Evolutionary conservation across 2,888 invertebrate genomes (phyloP).

Genomic region (Limnephilus marmoratus): DNA sequence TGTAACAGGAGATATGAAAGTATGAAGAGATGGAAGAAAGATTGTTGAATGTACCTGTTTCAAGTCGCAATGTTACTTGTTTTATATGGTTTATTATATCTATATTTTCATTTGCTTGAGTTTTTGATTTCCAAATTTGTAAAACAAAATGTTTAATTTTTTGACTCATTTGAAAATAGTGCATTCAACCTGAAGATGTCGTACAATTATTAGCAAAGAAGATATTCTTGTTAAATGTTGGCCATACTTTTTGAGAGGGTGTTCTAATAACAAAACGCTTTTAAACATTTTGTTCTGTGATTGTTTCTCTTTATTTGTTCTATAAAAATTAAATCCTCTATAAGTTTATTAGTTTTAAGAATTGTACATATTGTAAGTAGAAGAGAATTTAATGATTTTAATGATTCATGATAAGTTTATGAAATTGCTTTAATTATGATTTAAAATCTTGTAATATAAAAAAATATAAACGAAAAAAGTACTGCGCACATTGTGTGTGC

Average conservation of each 20-base stretch:
- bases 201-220: neutral
- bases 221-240: neutral
- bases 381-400: constrained; percentile 55
- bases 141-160: constrained; percentile 61
- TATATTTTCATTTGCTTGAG: constrained; percentile 54
- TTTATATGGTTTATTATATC: constrained; percentile 63
- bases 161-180: constrained; percentile 39
- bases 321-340: constrained; percentile 62
- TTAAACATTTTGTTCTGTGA: constrained; percentile 66
- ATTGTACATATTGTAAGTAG: constrained; percentile 66
- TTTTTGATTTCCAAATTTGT: constrained; percentile 59
- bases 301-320: constrained; percentile 65
- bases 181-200: constrained; percentile 8
- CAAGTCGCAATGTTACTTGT: constrained; percentile 65
- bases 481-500: constrained; percentile 40
- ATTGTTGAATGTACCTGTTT: constrained; percentile 64
- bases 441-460: constrained; percentile 58
- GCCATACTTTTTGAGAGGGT: constrained; percentile 6
- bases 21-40: constrained; percentile 6
- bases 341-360: constrained; percentile 64
- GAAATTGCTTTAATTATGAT: constrained; percentile 63
- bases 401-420: constrained; percentile 49
- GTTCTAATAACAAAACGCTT: constrained; percentile 55
- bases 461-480: constrained; percentile 40
- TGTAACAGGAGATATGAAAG: constrained; percentile 46